Evolutionary conservation across 1,140 invertebrate genomes (phyloP).

Genomic region (Lanistes nyassanus): DNA sequence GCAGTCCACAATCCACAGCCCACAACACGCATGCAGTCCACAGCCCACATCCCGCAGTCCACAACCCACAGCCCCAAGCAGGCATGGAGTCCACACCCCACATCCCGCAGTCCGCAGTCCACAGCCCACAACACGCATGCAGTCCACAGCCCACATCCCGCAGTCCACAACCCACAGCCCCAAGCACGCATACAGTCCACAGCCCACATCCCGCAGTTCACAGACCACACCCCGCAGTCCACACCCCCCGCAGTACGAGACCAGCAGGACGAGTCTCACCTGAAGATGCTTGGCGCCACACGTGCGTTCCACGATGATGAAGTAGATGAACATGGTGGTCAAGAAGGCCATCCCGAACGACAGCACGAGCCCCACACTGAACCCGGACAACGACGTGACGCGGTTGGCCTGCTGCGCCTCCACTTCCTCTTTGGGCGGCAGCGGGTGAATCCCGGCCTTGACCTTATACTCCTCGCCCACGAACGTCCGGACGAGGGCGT

Average conservation of each 20-base stretch:
- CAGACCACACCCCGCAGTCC: no score
- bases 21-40: no score
- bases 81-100: no score
- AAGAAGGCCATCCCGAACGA: conserved; percentile 64
- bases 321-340: conserved; percentile 57
- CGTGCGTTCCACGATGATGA: conserved; percentile 58
- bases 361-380: conserved; percentile 51
- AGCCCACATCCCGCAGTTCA: no score
- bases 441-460: conserved; percentile 36
- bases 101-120: no score
- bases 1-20: no score
- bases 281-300: conserved; percentile 60
- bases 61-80: no score
- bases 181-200: background rate
- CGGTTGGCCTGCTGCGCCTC: conserved; percentile 28
- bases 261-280: conserved; percentile 56
- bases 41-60: no score
- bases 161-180: no score
- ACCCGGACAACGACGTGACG: conserved; percentile 25
- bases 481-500: conserved; percentile 67
- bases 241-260: no score
- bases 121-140: no score
- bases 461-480: conserved; percentile 36
- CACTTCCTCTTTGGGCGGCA: conserved; percentile 38
- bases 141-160: no score